Evolutionary conservation across 2,113 vertebrate species (phyloP).

Genomic region (Onychorhynchus coronatus): DNA sequence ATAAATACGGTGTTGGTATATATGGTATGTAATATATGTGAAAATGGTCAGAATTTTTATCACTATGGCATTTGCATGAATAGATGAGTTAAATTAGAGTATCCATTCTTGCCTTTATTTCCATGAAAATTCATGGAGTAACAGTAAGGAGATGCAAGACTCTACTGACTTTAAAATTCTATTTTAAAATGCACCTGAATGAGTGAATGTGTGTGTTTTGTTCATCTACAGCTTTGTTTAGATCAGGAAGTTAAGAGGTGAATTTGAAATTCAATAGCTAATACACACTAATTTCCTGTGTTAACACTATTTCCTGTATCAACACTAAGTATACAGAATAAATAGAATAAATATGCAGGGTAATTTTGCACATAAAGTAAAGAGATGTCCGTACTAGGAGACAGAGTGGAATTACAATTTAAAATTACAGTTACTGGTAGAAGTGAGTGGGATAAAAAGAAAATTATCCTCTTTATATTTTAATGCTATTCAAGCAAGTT

Average conservation of each 20-base stretch:
- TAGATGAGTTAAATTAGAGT: neutral
- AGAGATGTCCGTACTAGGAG: neutral
- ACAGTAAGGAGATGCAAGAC: neutral
- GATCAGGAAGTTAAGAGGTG: neutral
- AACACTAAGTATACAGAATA: neutral
- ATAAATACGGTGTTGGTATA: neutral
- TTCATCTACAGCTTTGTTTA: constrained; percentile 10
- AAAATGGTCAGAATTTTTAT: neutral
- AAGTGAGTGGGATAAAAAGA: neutral
- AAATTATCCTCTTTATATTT: neutral
- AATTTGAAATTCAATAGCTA: constrained; percentile 54
- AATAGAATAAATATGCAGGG: neutral
- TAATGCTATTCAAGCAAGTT: neutral
- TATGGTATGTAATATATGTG: neutral
- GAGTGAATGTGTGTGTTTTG: neutral
- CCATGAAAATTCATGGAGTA: neutral
- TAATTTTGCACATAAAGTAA: neutral
- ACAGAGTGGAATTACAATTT: neutral
- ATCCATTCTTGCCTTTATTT: neutral
- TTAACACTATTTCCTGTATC: constrained; percentile 20
- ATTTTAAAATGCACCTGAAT: neutral
- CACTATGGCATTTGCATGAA: neutral
- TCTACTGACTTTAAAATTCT: neutral
- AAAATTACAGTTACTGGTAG: neutral
- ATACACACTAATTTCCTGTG: constrained; percentile 40